phyloP scores from a whole-genome alignment of 1,140 invertebrate genomes.

The Ridgeia piscesae region DNA sequence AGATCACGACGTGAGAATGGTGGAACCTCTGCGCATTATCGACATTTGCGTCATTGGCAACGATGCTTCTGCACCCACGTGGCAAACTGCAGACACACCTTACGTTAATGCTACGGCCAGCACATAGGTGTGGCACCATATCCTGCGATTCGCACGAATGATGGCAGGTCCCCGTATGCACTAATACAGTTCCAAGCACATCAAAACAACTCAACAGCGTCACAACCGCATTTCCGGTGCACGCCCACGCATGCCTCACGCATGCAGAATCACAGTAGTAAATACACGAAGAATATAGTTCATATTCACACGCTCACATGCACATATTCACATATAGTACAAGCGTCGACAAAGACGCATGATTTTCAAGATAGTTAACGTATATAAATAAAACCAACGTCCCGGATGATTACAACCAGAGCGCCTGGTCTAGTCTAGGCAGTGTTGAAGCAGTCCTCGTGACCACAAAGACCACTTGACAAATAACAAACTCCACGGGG shows the following conservation, averaged over 20 bases:
- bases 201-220: neutral
- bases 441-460: neutral
- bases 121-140: neutral
- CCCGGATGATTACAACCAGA: neutral
- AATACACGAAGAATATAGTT: neutral
- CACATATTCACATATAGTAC: neutral
- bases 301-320: neutral
- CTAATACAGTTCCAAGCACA: neutral
- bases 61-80: neutral
- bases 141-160: neutral
- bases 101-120: neutral
- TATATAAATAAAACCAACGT: neutral
- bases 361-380: neutral
- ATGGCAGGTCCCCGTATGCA: neutral
- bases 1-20: neutral
- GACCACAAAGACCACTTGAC: neutral
- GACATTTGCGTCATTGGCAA: too few species aligned
- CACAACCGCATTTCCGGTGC: neutral
- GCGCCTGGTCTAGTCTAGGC: neutral
- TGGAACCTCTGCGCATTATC: neutral
- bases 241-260: neutral
- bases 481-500: neutral
- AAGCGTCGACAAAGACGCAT: neutral
- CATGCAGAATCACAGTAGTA: conserved; percentile 1
- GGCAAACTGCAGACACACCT: neutral